phyloP scores from a whole-genome alignment of 2,797 vertebrate genomes.

The Emydoidea blandingii region DNA sequence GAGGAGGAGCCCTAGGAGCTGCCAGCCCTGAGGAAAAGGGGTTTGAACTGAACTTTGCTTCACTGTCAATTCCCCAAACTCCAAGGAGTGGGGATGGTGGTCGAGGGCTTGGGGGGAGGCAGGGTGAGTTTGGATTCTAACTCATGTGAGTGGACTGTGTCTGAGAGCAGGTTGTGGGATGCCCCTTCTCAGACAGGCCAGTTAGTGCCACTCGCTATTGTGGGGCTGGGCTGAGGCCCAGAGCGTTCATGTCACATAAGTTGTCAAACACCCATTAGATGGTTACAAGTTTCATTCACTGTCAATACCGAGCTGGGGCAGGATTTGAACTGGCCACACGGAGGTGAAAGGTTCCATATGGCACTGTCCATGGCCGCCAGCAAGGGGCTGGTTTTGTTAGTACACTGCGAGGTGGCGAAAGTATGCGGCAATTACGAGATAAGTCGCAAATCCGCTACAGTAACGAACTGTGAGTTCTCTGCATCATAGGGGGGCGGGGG shows the following conservation, averaged over 20 bases:
- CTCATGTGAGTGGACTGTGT: not conserved
- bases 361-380: not conserved
- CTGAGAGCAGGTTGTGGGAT: not conserved
- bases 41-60: not conserved
- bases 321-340: not conserved
- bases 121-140: not conserved
- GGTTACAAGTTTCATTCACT: not conserved
- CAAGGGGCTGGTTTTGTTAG: not conserved
- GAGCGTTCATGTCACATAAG: not conserved
- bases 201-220: not conserved
- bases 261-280: not conserved
- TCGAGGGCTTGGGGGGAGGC: not conserved
- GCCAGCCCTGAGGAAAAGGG: not conserved
- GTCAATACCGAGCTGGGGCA: not conserved
- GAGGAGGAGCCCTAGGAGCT: not conserved
- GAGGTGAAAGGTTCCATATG: not conserved
- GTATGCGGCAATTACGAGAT: not conserved
- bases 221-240: not conserved
- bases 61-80: not conserved
- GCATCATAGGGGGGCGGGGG: not conserved
- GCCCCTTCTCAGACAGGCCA: not conserved
- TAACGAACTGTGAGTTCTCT: not conserved
- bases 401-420: not conserved
- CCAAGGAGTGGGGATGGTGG: not conserved
- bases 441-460: constrained; percentile 5